Evolutionary conservation across 2,797 vertebrate species (phyloP).

Genomic region (Molossus molossus): DNA sequence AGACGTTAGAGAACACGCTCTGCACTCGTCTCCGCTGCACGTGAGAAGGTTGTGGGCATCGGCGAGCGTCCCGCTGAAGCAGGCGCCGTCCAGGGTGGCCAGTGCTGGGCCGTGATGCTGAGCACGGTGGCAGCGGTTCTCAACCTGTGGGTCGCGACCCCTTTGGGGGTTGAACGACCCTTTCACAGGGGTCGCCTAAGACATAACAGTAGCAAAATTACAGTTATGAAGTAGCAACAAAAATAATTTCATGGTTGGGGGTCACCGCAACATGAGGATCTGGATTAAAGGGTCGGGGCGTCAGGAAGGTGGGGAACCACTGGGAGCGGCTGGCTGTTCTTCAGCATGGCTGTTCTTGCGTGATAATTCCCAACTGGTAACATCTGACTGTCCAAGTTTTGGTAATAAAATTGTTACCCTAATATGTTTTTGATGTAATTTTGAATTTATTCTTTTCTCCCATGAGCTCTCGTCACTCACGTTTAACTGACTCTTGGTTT

Average conservation of each 20-base stretch:
- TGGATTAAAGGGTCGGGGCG: too few relatives aligned
- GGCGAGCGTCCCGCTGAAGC: neutral
- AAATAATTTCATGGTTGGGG: too few relatives aligned
- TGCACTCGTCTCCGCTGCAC: neutral
- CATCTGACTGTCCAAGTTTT: neutral
- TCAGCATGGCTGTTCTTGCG: neutral
- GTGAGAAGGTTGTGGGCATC: neutral
- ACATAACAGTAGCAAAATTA: too few relatives aligned
- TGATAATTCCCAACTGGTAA: neutral
- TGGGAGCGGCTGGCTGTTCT: neutral
- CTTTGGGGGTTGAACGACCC: too few relatives aligned
- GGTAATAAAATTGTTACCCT: neutral
- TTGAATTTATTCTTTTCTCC: neutral
- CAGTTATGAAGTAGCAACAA: too few relatives aligned
- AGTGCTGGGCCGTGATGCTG: neutral
- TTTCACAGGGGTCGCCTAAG: too few relatives aligned
- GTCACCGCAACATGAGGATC: too few relatives aligned
- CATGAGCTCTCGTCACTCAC: neutral
- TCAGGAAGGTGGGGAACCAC: too few relatives aligned
- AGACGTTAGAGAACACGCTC: neutral
- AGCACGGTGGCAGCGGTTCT: too few relatives aligned
- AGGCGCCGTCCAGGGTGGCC: too few relatives aligned
- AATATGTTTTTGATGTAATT: neutral
- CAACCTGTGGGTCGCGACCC: too few relatives aligned
- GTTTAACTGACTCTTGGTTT: neutral